Evolutionary conservation across 30 jellyfish, hydroid and myxozoan genomes (phyloP), one percentile per base, ranked within the genome.

Genomic region (Aurelia aurita complex sp. Pacific): DNA sequence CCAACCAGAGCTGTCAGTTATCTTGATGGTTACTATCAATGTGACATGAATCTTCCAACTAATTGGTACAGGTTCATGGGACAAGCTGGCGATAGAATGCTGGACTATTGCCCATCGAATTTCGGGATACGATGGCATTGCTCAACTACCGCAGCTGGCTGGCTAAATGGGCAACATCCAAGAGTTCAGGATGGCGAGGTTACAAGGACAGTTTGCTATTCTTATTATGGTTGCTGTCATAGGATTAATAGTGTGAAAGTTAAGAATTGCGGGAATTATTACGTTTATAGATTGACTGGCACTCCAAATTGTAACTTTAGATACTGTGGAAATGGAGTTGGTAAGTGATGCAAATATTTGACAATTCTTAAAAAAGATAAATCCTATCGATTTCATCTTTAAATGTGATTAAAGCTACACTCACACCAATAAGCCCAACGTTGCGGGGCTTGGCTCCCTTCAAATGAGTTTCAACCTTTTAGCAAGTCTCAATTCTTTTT

Each of bases 41-140:
- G 57, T 46, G 57, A 46, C 57, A 3, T 5, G 6, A 5, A 3
- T 46, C 57, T 46, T 46, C 14, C 57, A 46, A 46, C 14, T 74
- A 67, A 60, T n/a, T 74, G 84, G 84, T 74, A 42, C 57, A 67
- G 84, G 16, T 74, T 74, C 71, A 74, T 74, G 84, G 84, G 84
- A 12, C 38, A 52, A 50, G 70, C 84, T n/a, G 84, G 84, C 10
- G 72, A 51, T 23, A 74, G 50, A 16, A 74, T 74, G 84, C 59
- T 74, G 46, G 84, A 74, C 32, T 74, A 74, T 19, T n/a, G 18
- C 18, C 61, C 73, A 0, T 9, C 19, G 10, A 1, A 36, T 17
- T 0, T 32, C 0, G 43, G 23, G 10, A 7, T n/a, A 13, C 40
- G 1, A 15, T 17, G 7, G 15, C 71, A 59, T 29, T 74, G 84